Evolutionary conservation across 2,888 invertebrate genomes (phyloP).

Genomic region (Leptopilina drosophilae): DNA sequence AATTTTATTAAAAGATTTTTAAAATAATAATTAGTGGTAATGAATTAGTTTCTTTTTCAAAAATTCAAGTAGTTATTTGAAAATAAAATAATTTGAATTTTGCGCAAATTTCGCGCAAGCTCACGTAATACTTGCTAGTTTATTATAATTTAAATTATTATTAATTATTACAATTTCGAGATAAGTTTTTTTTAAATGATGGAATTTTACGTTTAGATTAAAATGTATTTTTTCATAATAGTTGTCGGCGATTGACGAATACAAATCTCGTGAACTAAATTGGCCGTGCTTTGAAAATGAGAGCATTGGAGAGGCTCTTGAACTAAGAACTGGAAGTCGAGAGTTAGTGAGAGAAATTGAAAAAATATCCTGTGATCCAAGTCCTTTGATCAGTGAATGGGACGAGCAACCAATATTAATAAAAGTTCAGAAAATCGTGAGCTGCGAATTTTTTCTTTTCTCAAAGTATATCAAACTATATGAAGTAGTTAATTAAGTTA

Average conservation of each 20-base stretch:
- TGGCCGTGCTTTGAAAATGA: conserved; percentile 78
- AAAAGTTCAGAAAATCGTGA: conserved; percentile 62
- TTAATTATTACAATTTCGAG: too few relatives aligned
- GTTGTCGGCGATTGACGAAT: conserved; percentile 75
- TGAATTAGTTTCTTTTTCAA: too few relatives aligned
- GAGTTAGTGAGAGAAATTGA: conserved; percentile 77
- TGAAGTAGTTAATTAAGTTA: too few relatives aligned
- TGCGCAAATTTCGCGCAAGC: too few relatives aligned
- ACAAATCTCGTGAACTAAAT: conserved; percentile 75
- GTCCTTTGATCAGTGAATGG: conserved; percentile 78
- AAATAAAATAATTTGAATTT: too few relatives aligned
- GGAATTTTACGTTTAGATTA: neutral
- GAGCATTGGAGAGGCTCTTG: conserved; percentile 75
- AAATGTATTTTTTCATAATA: conserved; percentile 40
- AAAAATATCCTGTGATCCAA: conserved; percentile 77
- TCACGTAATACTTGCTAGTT: too few relatives aligned
- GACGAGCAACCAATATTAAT: conserved; percentile 63
- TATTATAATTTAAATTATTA: too few relatives aligned
- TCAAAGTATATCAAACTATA: too few relatives aligned
- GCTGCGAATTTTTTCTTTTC: conserved; percentile 28
- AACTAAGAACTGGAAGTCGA: conserved; percentile 66
- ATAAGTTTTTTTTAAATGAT: too few relatives aligned
- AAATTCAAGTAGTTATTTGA: too few relatives aligned
- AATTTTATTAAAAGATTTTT: too few relatives aligned
- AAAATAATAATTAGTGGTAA: too few relatives aligned